Percentiles rank a stretch among this genome's conserved stretches.
These are phyloP conservation scores for Zhuqinia jingwanae DNA, from an alignment of 2,888 invertebrate genomes.

Conservation along the genomic window DNA sequence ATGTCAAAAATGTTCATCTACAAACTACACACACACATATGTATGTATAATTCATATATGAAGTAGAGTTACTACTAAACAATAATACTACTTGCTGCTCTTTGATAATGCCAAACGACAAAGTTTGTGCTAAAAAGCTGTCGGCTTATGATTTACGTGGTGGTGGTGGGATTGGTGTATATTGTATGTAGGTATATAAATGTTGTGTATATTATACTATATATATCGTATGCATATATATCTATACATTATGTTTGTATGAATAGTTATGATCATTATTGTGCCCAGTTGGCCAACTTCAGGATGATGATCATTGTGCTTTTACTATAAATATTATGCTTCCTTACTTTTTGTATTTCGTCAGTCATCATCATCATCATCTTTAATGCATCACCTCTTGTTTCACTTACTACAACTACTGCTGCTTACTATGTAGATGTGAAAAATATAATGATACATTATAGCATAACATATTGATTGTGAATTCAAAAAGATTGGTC, in stretches of 20 bases:
- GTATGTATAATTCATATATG: neutral
- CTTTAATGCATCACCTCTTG: conserved; percentile 46
- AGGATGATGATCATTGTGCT: conserved; percentile 27
- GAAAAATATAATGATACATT: neutral
- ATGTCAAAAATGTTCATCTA: neutral
- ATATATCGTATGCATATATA: conserved; percentile 14
- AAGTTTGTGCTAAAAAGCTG: conserved; percentile 59
- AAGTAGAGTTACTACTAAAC: too few species aligned
- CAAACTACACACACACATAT: conserved; percentile 2
- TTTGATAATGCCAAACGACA: neutral
- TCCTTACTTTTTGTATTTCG: conserved; percentile 38
- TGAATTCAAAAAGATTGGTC: neutral
- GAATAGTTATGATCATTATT: conserved; percentile 23
- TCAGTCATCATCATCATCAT: conserved; percentile 29
- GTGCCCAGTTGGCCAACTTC: too few species aligned
- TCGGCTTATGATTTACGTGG: conserved; percentile 53
- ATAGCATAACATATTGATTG: neutral
- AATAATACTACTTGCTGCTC: neutral
- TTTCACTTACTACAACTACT: conserved; percentile 23
- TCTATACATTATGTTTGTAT: conserved; percentile 17
- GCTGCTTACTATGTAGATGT: too few species aligned
- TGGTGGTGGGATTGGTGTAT: conserved; percentile 4
- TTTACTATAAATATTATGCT: conserved; percentile 34
- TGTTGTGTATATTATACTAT: neutral
- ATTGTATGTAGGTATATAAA: neutral